These are phyloP conservation scores for Bembecia ichneumoniformis DNA, from an alignment of 2,888 invertebrate species.

Conservation along the genomic window DNA sequence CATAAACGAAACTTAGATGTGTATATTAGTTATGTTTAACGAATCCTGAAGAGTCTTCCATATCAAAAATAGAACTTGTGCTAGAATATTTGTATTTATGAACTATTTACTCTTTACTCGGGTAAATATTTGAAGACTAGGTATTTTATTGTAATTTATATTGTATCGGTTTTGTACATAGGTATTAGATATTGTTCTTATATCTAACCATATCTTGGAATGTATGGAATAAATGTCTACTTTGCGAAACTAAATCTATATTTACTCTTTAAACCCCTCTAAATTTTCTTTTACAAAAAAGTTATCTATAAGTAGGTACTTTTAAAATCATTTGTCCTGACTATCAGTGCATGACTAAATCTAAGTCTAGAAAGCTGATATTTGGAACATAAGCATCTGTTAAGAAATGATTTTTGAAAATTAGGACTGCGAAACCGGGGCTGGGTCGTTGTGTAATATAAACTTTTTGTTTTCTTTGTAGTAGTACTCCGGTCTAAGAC, in stretches of 20 bases:
- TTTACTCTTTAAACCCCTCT: too few species aligned
- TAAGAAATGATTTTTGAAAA: too few species aligned
- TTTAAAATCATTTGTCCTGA: too few species aligned
- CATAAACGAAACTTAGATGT: conserved; percentile 61
- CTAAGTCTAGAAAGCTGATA: too few species aligned
- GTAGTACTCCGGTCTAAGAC: too few species aligned
- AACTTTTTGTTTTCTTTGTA: too few species aligned
- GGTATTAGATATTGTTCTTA: conserved; percentile 1
- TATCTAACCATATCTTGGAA: conserved; percentile 9
- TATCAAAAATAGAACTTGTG: conserved; percentile 66
- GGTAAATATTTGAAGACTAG: conserved; percentile 38
- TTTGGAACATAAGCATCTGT: too few species aligned
- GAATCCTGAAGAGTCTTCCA: conserved; percentile 67
- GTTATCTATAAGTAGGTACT: too few species aligned
- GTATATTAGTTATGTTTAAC: conserved; percentile 24
- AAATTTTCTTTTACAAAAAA: too few species aligned
- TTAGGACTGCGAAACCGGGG: too few species aligned
- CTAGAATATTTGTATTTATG: conserved; percentile 44
- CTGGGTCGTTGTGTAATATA: too few species aligned
- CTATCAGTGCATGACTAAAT: too few species aligned
- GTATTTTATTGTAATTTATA: conserved; percentile 4
- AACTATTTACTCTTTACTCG: conserved; percentile 33
- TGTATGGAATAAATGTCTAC: conserved; percentile 3
- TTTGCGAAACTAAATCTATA: not conserved
- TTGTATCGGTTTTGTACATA: conserved; percentile 9